phyloP scores from a whole-genome alignment of 23 tunicate genomes.

The Ascidia mentula region DNA sequence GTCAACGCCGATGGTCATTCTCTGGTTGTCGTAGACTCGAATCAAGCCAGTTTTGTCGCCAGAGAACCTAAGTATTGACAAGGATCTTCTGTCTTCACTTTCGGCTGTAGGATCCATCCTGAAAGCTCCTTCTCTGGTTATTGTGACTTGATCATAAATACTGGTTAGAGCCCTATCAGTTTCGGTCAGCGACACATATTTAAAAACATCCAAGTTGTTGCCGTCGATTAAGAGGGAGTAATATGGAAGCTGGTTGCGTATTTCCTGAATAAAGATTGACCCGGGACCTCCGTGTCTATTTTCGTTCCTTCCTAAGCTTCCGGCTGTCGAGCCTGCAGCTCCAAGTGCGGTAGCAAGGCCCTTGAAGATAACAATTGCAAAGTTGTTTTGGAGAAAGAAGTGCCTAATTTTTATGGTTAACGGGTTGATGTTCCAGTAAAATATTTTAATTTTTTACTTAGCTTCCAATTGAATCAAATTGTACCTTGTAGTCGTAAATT shows the following conservation, averaged over 20 bases:
- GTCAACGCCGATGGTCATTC: slow-evolving; percentile 12
- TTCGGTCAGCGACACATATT: slow-evolving; percentile 5
- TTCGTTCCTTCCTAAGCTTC: background rate
- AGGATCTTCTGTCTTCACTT: background rate
- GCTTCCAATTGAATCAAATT: too few species aligned
- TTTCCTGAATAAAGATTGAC: slow-evolving; percentile 4
- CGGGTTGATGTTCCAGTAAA: too few species aligned
- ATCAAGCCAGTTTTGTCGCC: slow-evolving; percentile 30
- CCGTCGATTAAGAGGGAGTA: slow-evolving; percentile 11
- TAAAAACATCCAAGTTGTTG: slow-evolving; percentile 18
- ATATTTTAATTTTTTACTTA: too few species aligned
- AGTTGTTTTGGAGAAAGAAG: too few species aligned
- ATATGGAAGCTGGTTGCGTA: slow-evolving; percentile 21
- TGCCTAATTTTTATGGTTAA: too few species aligned
- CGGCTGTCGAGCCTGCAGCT: background rate
- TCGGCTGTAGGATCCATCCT: background rate
- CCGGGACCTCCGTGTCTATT: slow-evolving; percentile 31
- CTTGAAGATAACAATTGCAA: too few species aligned
- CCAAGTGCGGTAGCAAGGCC: slow-evolving; percentile 13
- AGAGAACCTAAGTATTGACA: background rate
- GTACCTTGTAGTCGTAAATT: slow-evolving; percentile 17
- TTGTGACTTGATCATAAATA: background rate
- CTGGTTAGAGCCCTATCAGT: background rate
- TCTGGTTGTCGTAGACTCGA: slow-evolving; percentile 4
- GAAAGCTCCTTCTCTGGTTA: background rate